Conservation (phyloP, 2,888 invertebrate species). For the Opisthograptis luteolata region DNA sequence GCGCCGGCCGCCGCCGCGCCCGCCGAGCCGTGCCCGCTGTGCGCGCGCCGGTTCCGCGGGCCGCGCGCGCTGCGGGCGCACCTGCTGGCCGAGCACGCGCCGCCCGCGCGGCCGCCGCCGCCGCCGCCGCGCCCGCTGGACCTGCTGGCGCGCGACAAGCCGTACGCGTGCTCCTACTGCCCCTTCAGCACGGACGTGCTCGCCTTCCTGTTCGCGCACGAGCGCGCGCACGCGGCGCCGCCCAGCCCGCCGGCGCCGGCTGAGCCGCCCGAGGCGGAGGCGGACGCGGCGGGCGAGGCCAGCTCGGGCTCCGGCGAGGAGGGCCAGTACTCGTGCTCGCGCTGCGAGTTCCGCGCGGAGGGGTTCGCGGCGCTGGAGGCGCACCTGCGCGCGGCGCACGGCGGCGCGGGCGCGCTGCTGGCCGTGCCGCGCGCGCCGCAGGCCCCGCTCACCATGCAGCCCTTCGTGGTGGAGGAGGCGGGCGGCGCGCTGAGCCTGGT, state of each 20-base stretch:
- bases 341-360: conserved; percentile 77
- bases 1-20: conserved; percentile 80
- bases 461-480: conserved; percentile 91
- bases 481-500: conserved; percentile 88
- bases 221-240: conserved; percentile 89
- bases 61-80: conserved; percentile 95
- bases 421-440: conserved; percentile 87
- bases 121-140: conserved; percentile 82
- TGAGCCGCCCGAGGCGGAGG: conserved; percentile 40
- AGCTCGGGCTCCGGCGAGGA: conserved; percentile 54
- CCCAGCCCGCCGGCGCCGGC: conserved; percentile 42
- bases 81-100: conserved; percentile 93
- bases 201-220: conserved; percentile 96
- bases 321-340: conserved; percentile 76
- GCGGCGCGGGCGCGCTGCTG: conserved; percentile 79
- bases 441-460: conserved; percentile 93
- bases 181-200: conserved; percentile 95
- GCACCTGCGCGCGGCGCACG: conserved; percentile 78
- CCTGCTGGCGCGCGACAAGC: conserved; percentile 85
- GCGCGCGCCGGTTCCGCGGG: conserved; percentile 93
- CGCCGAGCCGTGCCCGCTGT: conserved; percentile 89
- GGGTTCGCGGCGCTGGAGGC: conserved; percentile 77
- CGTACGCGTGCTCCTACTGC: conserved; percentile 95
- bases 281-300: conserved; percentile 46
- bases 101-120: conserved; percentile 72